Percentiles rank a stretch among this genome's conserved stretches.
Evolutionary conservation across 2,113 vertebrate genomes (phyloP).

Genomic region (Sceloporus tristichus): DNA sequence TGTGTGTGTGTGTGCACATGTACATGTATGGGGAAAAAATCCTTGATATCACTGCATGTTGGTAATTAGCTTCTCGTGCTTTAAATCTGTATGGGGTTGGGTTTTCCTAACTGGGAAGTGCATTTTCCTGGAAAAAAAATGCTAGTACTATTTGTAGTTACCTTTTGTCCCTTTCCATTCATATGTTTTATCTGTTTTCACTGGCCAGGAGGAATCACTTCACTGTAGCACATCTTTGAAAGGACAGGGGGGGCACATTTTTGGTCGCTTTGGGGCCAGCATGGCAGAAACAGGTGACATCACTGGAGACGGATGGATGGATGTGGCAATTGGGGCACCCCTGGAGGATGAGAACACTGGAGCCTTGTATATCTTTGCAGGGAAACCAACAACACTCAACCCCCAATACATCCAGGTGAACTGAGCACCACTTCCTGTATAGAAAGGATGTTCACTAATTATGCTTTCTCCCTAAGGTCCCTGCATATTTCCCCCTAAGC

Average conservation of each 20-base stretch:
- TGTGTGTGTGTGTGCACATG: too few species aligned
- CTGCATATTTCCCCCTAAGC: not conserved
- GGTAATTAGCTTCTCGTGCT: not conserved
- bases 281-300: constrained; percentile 80
- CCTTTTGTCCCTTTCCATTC: not conserved
- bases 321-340: constrained; percentile 86
- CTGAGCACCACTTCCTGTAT: not conserved
- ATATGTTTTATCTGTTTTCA: not conserved
- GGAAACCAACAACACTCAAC: constrained; percentile 58
- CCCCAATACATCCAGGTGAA: constrained; percentile 77
- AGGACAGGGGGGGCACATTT: constrained; percentile 60
- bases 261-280: constrained; percentile 83
- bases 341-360: constrained; percentile 82
- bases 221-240: constrained; percentile 46
- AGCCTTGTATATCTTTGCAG: constrained; percentile 85
- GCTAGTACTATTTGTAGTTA: too few species aligned
- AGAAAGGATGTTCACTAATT: not conserved
- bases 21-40: not conserved
- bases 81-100: not conserved
- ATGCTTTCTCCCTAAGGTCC: too few species aligned
- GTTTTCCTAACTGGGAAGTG: not conserved
- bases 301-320: constrained; percentile 81
- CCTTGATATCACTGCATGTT: not conserved
- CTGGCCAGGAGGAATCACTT: constrained; percentile 40
- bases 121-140: not conserved